Percentiles rank a stretch among this genome's conserved stretches.
These are phyloP conservation scores for Drosophila neoperkinsi DNA, from an alignment of 2,888 invertebrate genomes.

Conservation along the genomic window DNA sequence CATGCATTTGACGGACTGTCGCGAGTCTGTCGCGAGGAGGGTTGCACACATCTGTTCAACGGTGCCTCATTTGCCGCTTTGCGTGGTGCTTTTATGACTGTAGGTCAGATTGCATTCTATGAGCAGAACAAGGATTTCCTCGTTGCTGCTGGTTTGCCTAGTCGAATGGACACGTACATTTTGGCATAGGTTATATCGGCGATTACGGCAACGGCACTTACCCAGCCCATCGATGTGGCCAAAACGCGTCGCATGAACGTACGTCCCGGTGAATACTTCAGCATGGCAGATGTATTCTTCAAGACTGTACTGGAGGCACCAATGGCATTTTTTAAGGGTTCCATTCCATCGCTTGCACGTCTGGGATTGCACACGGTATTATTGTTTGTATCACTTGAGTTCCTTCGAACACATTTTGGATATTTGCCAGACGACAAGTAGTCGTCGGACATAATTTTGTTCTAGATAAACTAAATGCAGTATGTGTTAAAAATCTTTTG, in stretches of 20 bases:
- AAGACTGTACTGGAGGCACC: constrained; percentile 95
- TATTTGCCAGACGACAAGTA: constrained; percentile 50
- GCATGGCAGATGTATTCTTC: constrained; percentile 89
- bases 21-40: constrained; percentile 92
- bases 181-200: constrained; percentile 93
- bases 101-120: constrained; percentile 98
- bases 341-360: constrained; percentile 96
- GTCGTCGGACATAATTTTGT: neutral
- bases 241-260: constrained; percentile 99
- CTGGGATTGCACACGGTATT: constrained; percentile 98
- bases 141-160: constrained; percentile 89
- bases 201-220: constrained; percentile 86
- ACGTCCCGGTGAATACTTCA: constrained; percentile 93
- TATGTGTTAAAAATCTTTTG: neutral
- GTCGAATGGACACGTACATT: constrained; percentile 94
- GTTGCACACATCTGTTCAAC: constrained; percentile 91
- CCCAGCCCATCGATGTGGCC: constrained; percentile 98
- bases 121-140: constrained; percentile 91
- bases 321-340: constrained; percentile 97
- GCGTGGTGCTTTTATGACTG: constrained; percentile 96
- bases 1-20: constrained; percentile 96
- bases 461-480: neutral
- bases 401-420: constrained; percentile 93
- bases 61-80: constrained; percentile 95
- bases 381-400: constrained; percentile 97